phyloP scores from a whole-genome alignment of 2,888 invertebrate species.

The Tipula lateralis region DNA sequence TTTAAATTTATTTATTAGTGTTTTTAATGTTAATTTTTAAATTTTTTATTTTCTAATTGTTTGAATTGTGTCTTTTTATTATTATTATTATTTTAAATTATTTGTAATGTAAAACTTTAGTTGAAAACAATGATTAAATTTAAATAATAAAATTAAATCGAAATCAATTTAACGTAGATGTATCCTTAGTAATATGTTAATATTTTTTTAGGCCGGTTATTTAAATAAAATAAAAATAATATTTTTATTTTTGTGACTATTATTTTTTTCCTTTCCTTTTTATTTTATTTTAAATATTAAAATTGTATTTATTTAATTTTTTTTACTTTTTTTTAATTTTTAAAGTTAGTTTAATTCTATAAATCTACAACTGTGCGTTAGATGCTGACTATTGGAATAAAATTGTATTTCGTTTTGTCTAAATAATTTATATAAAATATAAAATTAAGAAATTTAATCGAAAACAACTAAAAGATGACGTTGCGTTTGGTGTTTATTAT shows the following conservation, averaged over 20 bases:
- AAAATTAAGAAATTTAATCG: not conserved
- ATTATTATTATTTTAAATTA: slow-evolving; percentile 31
- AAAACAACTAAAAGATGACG: not conserved
- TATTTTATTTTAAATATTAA: slow-evolving; percentile 27
- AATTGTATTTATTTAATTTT: slow-evolving; percentile 27
- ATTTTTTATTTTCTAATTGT: slow-evolving; percentile 31
- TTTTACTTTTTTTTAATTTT: slow-evolving; percentile 28
- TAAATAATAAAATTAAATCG: not conserved
- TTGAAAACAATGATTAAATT: not conserved
- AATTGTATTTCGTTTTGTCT: not conserved
- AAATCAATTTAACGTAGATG: not conserved
- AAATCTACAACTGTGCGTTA: slow-evolving; percentile 40
- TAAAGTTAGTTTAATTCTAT: slow-evolving; percentile 20
- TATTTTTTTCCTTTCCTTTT: not conserved
- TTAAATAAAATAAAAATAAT: not conserved
- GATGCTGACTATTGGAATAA: slow-evolving; percentile 37
- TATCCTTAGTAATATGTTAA: not conserved
- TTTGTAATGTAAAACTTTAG: not conserved
- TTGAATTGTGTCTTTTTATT: slow-evolving; percentile 29
- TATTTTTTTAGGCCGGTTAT: slow-evolving; percentile 25
- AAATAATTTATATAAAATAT: not conserved
- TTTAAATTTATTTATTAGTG: slow-evolving; percentile 27
- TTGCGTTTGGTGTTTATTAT: not conserved
- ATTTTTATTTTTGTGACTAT: not conserved
- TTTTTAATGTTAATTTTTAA: slow-evolving; percentile 32